These are phyloP conservation scores for Oscheius sp. DNA, from an alignment of 2,888 invertebrate genomes.

Conservation along the genomic window DNA sequence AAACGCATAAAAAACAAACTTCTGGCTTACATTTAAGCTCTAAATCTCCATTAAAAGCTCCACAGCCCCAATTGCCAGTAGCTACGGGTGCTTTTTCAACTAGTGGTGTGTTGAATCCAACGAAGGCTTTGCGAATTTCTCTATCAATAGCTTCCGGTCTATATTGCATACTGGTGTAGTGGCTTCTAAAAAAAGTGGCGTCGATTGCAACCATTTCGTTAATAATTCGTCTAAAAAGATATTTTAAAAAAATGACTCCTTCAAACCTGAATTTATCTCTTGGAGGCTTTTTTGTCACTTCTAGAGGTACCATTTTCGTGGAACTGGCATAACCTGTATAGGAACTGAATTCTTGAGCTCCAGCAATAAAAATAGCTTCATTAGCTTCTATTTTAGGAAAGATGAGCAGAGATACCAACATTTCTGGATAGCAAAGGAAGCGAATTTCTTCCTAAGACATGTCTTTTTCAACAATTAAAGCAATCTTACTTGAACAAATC, in stretches of 20 bases:
- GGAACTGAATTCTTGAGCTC: conserved; percentile 78
- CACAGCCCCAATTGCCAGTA: conserved; percentile 90
- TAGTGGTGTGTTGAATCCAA: neutral
- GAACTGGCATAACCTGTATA: conserved; percentile 41
- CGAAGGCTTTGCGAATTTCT: conserved; percentile 9
- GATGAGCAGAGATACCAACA: conserved; percentile 85
- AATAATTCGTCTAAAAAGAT: conserved; percentile 1
- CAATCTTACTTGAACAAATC: conserved; percentile 82
- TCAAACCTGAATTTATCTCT: conserved; percentile 15
- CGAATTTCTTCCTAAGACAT: conserved; percentile 84
- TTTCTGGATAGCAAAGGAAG: conserved; percentile 91
- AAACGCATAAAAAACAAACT: neutral
- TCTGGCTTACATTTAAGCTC: conserved; percentile 52
- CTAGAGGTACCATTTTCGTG: neutral
- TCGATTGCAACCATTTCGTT: conserved; percentile 20
- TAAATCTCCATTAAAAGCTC: conserved; percentile 58
- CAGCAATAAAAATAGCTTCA: conserved; percentile 86
- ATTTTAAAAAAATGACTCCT: neutral
- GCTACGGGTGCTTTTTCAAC: conserved; percentile 76
- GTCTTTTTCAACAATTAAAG: neutral
- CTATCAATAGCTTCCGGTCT: neutral
- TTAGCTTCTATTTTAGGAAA: conserved; percentile 82
- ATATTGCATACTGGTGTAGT: neutral
- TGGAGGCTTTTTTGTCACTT: neutral
- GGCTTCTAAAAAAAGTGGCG: neutral